A percentile compares a stretch with the other conserved stretches of the same genome.
Evolutionary conservation across 2,797 vertebrate genomes (phyloP).

Genomic region (Peromyscus melanophrys): DNA sequence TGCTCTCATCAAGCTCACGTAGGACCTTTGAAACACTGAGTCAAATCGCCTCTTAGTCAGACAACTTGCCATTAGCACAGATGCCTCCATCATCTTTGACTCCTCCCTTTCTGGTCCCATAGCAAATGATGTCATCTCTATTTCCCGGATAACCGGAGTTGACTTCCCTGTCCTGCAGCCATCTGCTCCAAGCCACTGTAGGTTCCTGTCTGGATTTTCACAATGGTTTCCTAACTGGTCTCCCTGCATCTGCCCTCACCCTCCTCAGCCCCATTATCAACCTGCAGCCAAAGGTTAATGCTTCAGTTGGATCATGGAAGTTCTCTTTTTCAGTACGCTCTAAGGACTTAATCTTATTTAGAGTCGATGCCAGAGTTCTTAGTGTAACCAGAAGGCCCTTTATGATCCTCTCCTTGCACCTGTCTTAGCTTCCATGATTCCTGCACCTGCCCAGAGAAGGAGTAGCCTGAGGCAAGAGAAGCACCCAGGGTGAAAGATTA

Average conservation of each 20-base stretch:
- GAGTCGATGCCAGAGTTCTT: constrained; percentile 21
- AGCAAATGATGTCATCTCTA: constrained; percentile 29
- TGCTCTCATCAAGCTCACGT: not conserved
- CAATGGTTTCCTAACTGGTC: not conserved
- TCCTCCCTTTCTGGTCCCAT: not conserved
- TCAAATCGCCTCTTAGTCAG: not conserved
- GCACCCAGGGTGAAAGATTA: not conserved
- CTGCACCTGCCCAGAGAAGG: not conserved
- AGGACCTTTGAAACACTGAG: not conserved
- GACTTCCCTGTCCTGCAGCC: constrained; percentile 40
- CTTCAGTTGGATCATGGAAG: not conserved
- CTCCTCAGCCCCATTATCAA: not conserved
- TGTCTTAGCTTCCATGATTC: not conserved
- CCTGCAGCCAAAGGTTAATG: constrained; percentile 8
- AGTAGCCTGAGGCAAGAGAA: not conserved
- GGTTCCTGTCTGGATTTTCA: not conserved
- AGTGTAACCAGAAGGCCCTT: not conserved
- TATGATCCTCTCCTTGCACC: not conserved
- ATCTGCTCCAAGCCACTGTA: not conserved
- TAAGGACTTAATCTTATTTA: not conserved
- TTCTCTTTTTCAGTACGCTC: constrained; percentile 3
- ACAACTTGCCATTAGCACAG: not conserved
- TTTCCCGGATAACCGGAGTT: constrained; percentile 21
- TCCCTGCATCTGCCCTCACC: not conserved
- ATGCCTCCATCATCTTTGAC: not conserved